Evolutionary conservation across 2,888 invertebrate genomes (phyloP), one percentile per base, ranked within the genome.

Genomic region (Drosophila stalkeri): DNA sequence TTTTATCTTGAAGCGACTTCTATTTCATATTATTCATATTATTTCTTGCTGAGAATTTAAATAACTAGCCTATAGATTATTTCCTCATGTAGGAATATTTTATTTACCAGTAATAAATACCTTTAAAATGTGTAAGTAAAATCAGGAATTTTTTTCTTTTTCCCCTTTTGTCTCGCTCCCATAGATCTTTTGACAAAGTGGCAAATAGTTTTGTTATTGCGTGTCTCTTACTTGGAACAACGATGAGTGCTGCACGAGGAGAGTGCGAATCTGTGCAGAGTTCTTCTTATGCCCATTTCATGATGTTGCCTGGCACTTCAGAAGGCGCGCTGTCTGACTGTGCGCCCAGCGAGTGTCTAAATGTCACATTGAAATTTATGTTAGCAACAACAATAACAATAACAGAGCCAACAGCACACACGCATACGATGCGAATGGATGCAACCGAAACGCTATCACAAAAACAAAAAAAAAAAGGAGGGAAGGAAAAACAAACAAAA

Each of bases 301-400:
- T 77, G 72, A 72, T 72, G 77, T 72, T 72, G 49, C 62, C 67
- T 44, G 52, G 70, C 76, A 72, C 80, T 80, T 77, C 65, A 65
- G 67, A 39, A 31, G 37, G 55, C 65, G 57, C n/a, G 8, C 6
- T 41, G 44, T 1, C 5, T 2, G 33, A 18, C 51, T 14, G 18
- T 33, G 52, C 44, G 41, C n/a, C 31, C 56, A 33, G 63, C 69
- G 60, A 84, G 85, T 84, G 85, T 81, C 72, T 71, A 83, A 82
- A 81, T 81, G 81, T 78, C 81, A 86, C 76, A 70, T 76, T 72
- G 73, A 68, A 81, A 79, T 77, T 85, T 80, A 82, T 80, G 80
- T 73, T 71, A 35, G 77, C 75, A 72, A 56, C 69, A 63, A 55
- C 67, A 81, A 71, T 64, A 76, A 76, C 69, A 65, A 65, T 73